A percentile compares a stretch with the other conserved stretches of the same genome.
These are phyloP conservation scores for Drosophila atroscutellata DNA, from an alignment of 2,888 invertebrate species.

Conservation along the genomic window DNA sequence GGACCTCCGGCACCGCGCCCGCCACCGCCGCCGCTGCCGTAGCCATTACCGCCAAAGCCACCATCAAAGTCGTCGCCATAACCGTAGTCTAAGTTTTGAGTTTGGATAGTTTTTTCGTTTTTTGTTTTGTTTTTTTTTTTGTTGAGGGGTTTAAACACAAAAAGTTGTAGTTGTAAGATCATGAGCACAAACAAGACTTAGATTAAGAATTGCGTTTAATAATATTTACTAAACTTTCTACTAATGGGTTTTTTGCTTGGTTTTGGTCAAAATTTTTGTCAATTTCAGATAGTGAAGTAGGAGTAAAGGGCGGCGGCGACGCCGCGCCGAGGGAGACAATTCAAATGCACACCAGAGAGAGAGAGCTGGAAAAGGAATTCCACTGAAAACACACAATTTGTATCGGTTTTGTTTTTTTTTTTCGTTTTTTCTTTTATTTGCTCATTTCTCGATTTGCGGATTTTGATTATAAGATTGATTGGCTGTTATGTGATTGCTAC, in stretches of 20 bases:
- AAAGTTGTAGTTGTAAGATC: conserved; percentile 39
- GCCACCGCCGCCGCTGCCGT: conserved; percentile 90
- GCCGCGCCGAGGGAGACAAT: conserved; percentile 73
- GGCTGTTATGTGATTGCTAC: conserved; percentile 57
- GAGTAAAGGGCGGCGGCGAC: conserved; percentile 20
- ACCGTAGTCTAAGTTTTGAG: conserved; percentile 87
- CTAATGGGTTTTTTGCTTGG: conserved; percentile 28
- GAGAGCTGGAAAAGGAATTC: conserved; percentile 69
- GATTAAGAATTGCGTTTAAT: conserved; percentile 28
- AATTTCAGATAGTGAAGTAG: conserved; percentile 7
- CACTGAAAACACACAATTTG: conserved; percentile 74
- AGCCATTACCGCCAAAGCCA: conserved; percentile 94
- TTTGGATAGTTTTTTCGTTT: conserved; percentile 14
- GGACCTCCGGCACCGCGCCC: conserved; percentile 92
- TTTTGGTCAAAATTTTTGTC: conserved; percentile 72
- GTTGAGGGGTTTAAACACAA: conserved; percentile 51
- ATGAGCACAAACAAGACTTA: conserved; percentile 48
- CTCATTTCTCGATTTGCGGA: conserved; percentile 74
- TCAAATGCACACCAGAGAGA: conserved; percentile 69
- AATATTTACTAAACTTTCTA: conserved; percentile 25
- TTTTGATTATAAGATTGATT: conserved; percentile 77
- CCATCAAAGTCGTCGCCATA: conserved; percentile 86
- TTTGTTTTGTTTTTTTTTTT: conserved; percentile 11
- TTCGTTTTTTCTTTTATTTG: conserved; percentile 79
- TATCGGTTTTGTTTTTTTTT: conserved; percentile 57